Base-by-base conservation (phyloP, 2,888 invertebrate genomes). In the Drosophila suboccidentalis region DNA sequence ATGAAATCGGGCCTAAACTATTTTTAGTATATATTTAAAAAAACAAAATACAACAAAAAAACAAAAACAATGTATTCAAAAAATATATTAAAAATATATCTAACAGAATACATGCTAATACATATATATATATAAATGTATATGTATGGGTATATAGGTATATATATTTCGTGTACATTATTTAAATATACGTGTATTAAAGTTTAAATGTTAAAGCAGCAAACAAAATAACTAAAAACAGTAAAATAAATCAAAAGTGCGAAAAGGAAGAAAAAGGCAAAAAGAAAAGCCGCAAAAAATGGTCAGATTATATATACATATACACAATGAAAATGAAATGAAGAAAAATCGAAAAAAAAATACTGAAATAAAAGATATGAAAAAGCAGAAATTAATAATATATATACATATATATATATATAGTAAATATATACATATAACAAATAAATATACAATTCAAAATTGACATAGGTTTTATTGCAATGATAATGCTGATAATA, bases 121-220 rank as follows among this genome's bases (percentile, higher is more conserved):
- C 49, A 68, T 59, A 71, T 68, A 68, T 68, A 68, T 75, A 61
- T 75, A 67, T 60, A 44, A 51, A 64, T 59, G 17, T 47, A 39
- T 49, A 38, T 59, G n/a, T 49, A 34, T 41, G 38, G 38, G 38
- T 38, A 38, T 38, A 38, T 53, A 51, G 61, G n/a, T 47, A 53
- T 43, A 34, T 63, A 68, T 60, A 69, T 81, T 84, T 80, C 85
- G 87, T 89, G 87, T 89, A 86, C 73, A 87, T 86, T 89, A 87
- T 89, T 89, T 82, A 82, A 87, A 78, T 89, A 87, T 85, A 89
- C 71, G 87, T 89, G 89, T 85, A 85, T 85, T 80, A 87, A 85
- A 89, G 84, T 84, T 84, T 74, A 80, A 84, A 80, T 78, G 82
- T 89, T 87, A 81, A 84, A 71, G 62, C 75, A 75, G 63, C 62